Conservation (phyloP, 1,140 invertebrate species). For the Phocides pigmalion region DNA sequence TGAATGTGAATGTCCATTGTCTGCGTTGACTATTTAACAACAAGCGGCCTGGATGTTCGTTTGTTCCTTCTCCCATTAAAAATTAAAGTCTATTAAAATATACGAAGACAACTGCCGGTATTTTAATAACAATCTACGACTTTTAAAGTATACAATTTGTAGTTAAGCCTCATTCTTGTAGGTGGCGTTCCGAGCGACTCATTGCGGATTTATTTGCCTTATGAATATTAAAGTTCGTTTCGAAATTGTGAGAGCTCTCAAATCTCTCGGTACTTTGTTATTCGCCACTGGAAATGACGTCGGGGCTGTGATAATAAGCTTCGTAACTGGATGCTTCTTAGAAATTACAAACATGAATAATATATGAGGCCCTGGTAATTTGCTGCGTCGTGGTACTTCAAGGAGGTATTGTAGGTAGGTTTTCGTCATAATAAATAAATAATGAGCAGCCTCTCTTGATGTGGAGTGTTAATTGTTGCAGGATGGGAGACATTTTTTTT, state of each 20-base stretch:
- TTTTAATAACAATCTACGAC: not conserved
- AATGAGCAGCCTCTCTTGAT: not conserved
- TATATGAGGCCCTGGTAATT: conserved; percentile 35
- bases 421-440: not conserved
- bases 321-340: conserved; percentile 42
- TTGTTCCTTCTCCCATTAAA: no score
- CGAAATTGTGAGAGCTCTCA: conserved; percentile 54
- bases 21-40: no score
- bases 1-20: no score
- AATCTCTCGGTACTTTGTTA: conserved; percentile 55
- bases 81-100: not conserved
- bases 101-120: not conserved
- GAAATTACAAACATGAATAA: conserved; percentile 44
- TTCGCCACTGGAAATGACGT: conserved; percentile 48
- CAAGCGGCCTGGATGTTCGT: no score
- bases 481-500: no score
- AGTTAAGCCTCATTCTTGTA: conserved; percentile 14
- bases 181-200: conserved; percentile 40
- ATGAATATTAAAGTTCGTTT: conserved; percentile 66
- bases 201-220: conserved; percentile 62
- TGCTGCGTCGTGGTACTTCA: conserved; percentile 4
- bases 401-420: not conserved
- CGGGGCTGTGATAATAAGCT: conserved; percentile 42
- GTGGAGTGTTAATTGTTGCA: not conserved
- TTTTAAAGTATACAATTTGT: conserved; percentile 13